Evolutionary conservation across 2,888 invertebrate genomes (phyloP).

Genomic region (Hymenopus coronatus): DNA sequence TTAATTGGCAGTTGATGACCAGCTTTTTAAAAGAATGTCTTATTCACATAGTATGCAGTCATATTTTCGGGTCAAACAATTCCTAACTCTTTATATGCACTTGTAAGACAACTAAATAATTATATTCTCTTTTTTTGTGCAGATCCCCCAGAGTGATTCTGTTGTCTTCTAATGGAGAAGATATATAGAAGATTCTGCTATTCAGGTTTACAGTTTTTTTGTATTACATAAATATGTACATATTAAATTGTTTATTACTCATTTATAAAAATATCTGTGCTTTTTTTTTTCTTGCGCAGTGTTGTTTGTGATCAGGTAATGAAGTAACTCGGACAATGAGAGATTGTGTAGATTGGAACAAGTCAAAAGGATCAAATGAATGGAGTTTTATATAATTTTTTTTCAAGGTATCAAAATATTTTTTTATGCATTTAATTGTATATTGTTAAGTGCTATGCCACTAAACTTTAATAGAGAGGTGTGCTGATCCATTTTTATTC

Average conservation of each 20-base stretch:
- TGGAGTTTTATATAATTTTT: neutral
- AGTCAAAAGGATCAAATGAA: neutral
- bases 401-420: conserved; percentile 6
- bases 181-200: neutral
- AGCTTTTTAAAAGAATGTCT: too few species aligned
- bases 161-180: neutral
- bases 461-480: neutral
- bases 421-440: conserved; percentile 13
- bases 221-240: neutral
- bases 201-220: neutral
- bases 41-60: too few species aligned
- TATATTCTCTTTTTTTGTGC: neutral
- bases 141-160: neutral
- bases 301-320: neutral
- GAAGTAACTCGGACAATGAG: neutral
- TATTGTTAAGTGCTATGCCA: neutral
- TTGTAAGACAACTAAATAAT: too few species aligned
- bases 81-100: too few species aligned
- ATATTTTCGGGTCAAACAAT: too few species aligned
- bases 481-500: neutral
- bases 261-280: neutral
- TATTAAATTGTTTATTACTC: neutral
- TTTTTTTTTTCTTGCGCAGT: neutral
- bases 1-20: too few species aligned
- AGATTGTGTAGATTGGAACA: neutral